A percentile compares a stretch with the other conserved stretches of the same genome.
Evolutionary conservation across 2,113 vertebrate species (phyloP).

Genomic region (Carollia perspicillata): DNA sequence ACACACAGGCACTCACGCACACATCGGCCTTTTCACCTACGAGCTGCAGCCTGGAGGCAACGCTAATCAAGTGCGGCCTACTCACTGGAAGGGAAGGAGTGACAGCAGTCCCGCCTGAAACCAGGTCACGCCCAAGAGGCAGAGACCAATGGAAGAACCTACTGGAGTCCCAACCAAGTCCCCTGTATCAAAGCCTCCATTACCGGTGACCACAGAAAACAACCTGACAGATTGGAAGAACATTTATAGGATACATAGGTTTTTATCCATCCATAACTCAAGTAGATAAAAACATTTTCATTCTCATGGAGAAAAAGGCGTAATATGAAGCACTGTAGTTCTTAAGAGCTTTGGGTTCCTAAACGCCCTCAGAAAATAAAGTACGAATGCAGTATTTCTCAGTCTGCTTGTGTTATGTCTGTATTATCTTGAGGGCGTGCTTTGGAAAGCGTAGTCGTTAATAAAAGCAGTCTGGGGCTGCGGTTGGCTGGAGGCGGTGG

Average conservation of each 20-base stretch:
- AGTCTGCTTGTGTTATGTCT: not conserved
- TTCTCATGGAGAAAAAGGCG: not conserved
- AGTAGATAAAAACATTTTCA: not conserved
- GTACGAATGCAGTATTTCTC: not conserved
- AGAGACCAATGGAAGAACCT: slow-evolving; percentile 21
- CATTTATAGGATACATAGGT: not conserved
- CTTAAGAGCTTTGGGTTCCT: slow-evolving; percentile 28
- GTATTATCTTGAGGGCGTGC: not conserved
- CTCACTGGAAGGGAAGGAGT: no score
- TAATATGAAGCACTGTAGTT: not conserved
- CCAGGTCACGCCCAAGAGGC: slow-evolving; percentile 31
- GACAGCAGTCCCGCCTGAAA: no score
- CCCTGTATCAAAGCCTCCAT: not conserved
- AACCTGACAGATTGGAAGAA: not conserved
- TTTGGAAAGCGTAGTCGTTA: slow-evolving; percentile 13
- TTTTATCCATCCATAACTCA: not conserved
- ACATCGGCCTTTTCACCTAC: no score
- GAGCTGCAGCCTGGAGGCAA: no score
- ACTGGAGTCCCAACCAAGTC: not conserved
- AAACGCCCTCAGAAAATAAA: not conserved
- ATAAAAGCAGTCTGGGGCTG: not conserved
- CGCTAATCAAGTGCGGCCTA: no score
- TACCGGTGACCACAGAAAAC: not conserved
- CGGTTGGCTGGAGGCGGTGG: not conserved
- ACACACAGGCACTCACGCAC: no score